Conservation (phyloP, 2,113 vertebrate genomes). For the Antechinus flavipes region DNA sequence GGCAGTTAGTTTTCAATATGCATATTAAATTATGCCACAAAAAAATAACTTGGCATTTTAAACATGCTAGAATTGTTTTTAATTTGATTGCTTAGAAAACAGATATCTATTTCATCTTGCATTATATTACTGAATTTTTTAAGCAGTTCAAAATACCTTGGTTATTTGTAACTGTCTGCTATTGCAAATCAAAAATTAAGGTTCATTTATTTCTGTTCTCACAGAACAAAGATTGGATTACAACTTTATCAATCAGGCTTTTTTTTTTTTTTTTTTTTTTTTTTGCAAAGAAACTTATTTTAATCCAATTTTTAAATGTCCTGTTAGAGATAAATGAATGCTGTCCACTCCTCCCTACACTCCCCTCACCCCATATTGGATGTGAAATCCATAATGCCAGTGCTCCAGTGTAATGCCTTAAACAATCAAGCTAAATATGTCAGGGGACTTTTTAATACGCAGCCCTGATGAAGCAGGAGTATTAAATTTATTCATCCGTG, state of each 20-base stretch:
- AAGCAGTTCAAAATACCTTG: constrained; percentile 63
- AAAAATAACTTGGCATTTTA: constrained; percentile 49
- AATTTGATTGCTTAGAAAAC: constrained; percentile 75
- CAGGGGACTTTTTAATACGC: constrained; percentile 83
- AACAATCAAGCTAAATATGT: constrained; percentile 84
- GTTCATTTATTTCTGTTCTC: constrained; percentile 79
- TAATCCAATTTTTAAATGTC: constrained; percentile 77
- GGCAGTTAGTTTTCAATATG: not conserved
- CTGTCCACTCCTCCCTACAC: constrained; percentile 24
- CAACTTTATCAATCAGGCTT: constrained; percentile 75
- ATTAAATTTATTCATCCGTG: constrained; percentile 86
- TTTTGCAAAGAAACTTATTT: constrained; percentile 74
- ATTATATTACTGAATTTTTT: constrained; percentile 74
- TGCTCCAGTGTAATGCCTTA: constrained; percentile 79
- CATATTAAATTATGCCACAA: constrained; percentile 44
- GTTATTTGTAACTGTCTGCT: constrained; percentile 56
- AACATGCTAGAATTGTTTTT: constrained; percentile 69
- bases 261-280: constrained; percentile 42
- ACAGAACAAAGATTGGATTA: constrained; percentile 69
- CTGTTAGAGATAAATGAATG: constrained; percentile 76
- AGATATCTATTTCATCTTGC: constrained; percentile 59
- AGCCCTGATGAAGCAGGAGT: constrained; percentile 81
- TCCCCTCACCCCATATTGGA: constrained; percentile 43
- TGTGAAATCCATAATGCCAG: constrained; percentile 77
- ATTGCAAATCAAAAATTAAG: constrained; percentile 73